Evolutionary conservation across 2,888 invertebrate genomes (phyloP), one percentile per base, ranked within the genome.

Genomic region (Steinernema hermaphroditum): DNA sequence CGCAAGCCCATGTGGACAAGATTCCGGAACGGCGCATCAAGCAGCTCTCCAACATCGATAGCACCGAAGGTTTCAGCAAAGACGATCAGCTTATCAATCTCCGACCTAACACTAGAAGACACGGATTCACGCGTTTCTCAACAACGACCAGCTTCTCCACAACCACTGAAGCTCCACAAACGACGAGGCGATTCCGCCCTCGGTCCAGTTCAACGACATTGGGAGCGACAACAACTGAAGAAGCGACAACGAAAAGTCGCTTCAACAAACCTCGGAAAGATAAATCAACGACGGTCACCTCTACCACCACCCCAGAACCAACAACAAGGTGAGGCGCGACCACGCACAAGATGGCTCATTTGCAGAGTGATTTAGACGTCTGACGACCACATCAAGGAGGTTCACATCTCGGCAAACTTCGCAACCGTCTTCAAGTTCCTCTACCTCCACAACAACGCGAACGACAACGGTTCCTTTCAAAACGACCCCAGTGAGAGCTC

Each of bases 81-180:
- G 50, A 72, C 72, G 19, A 73, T 71, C 34, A 76, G 73, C 34
- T 68, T 71, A n/a, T 75, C 72, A 57, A 50, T 69, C 12, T 46
- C 43, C 12, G 75, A 34, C 62, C 69, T 49, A 29, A 74, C 77
- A 62, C 62, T 16, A 29, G 62, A 62, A 62, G 62, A n/a, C 62
- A 62, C 32, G 27, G 29, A 62, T 41, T 57, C n/a, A 49, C 46
- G 0, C 46, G 49, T 8, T 37, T 70, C 34, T 32, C 32, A 2
- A 49, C 70, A 0, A 54, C 57, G 19, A 37, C 68, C 19, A n/a
- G 14, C 6, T 0, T 27, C 9, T n/a, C 72, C 32, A 62, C 46
- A 14, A 32, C 54, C 14, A 24, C 71, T 54, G 2, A 19, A 22
- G 0, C 29, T 9, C 6, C 44, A 0, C 74, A 29, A n/a, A 49